Evolutionary conservation across 2,113 vertebrate genomes (phyloP).

Genomic region (Elaphurus davidianus): DNA sequence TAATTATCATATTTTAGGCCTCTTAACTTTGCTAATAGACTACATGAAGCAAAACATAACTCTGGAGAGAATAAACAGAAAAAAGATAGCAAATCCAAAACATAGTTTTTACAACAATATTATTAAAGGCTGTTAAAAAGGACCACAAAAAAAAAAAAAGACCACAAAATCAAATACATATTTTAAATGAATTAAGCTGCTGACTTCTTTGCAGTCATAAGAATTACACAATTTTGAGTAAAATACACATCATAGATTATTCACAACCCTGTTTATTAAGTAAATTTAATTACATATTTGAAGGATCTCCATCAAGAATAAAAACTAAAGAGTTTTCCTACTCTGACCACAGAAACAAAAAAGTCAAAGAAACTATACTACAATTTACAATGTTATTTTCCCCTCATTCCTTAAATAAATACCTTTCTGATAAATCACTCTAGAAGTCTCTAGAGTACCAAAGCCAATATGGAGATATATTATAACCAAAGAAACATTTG

Average conservation of each 20-base stretch:
- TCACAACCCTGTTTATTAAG: background rate
- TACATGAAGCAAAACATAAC: background rate
- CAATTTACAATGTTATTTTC: slow-evolving; percentile 55
- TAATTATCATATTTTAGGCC: background rate
- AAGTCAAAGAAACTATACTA: slow-evolving; percentile 41
- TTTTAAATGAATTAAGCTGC: slow-evolving; percentile 22
- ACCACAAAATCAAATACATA: background rate
- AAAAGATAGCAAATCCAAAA: background rate
- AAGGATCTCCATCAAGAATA: background rate
- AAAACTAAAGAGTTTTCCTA: slow-evolving; percentile 18
- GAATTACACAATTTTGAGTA: background rate
- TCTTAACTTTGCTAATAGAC: background rate
- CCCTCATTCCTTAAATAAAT: slow-evolving; percentile 49
- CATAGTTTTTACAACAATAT: background rate
- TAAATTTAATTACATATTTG: slow-evolving; percentile 24
- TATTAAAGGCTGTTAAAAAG: background rate
- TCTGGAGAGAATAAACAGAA: background rate
- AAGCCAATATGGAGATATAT: slow-evolving; percentile 69
- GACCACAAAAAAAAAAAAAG: background rate
- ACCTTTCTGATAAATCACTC: slow-evolving; percentile 64
- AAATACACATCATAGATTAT: slow-evolving; percentile 7
- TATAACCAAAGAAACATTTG: slow-evolving; percentile 70
- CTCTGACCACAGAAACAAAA: background rate
- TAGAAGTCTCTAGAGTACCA: slow-evolving; percentile 66
- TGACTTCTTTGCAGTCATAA: background rate